phyloP scores from a whole-genome alignment of 2,888 invertebrate genomes.

The Apotomis betuletana region DNA sequence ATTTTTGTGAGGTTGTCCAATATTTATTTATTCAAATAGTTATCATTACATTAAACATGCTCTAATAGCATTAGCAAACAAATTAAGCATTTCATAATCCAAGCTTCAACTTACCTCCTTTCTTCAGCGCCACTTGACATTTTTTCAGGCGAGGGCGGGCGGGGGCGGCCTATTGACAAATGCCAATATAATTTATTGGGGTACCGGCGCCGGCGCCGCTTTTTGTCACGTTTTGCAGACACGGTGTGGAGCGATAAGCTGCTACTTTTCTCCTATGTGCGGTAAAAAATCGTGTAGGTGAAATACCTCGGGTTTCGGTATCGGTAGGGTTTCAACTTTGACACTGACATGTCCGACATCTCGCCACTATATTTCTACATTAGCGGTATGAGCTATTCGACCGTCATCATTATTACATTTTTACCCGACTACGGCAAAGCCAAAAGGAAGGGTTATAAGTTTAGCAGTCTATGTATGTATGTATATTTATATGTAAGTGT shows the following conservation, averaged over 20 bases:
- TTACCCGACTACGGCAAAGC: no score
- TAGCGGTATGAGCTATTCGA: no score
- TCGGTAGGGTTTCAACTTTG: no score
- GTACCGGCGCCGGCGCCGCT: conserved; percentile 63
- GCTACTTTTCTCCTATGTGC: conserved; percentile 3
- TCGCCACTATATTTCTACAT: no score
- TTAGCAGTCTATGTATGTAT: no score
- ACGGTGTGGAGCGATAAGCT: conserved; percentile 22
- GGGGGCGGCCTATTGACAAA: conserved; percentile 71
- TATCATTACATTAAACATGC: no score
- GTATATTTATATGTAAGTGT: no score
- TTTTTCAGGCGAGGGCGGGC: conserved; percentile 53
- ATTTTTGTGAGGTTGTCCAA: no score
- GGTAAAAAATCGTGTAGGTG: background rate
- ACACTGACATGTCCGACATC: no score
- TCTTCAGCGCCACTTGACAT: conserved; percentile 23
- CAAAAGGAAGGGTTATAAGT: no score
- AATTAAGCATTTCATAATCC: background rate
- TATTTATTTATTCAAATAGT: no score
- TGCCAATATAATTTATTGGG: conserved; percentile 75
- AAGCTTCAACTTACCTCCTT: background rate
- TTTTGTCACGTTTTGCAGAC: conserved; percentile 50
- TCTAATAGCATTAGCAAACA: background rate
- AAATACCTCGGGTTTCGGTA: background rate
- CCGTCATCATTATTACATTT: no score